Base-by-base conservation (phyloP, 2,888 invertebrate species). In the Phragmatobia fuliginosa region DNA sequence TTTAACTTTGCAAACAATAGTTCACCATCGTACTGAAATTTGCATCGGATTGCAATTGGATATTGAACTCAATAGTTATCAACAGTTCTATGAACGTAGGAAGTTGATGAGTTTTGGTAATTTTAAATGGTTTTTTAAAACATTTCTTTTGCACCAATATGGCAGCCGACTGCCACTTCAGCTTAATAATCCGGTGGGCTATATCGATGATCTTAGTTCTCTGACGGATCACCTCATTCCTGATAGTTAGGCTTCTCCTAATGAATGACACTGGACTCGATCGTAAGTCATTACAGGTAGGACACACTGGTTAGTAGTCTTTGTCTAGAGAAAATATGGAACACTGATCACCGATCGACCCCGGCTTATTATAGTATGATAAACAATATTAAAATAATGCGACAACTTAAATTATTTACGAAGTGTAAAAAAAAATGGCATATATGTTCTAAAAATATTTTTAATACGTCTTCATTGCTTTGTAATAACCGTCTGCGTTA, bases 1-100 rank as follows among this genome's bases (percentile, higher is more conserved):
- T 92, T 91, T 89, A 92, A 92, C 91, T 92, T 91, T 85, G 80
- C 85, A 82, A 83, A 88, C 88, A 88, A 88, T 89, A 86, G 83
- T 82, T 79, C 71, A 78, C 83, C 83, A 88, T 89, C 85, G 85
- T 80, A 84, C 73, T 83, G 80, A 82, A 86, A 91, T 92, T 91
- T 88, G 89, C 88, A 90, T 90, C 45, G 21, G 10, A n/a, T 49
- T 49, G 45, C 45, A 79, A 79, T 70, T 73, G 78, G 80, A 83
- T 84, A 79, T 80, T 76, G 80, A 80, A 77, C 70, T 77, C 78
- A 80, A 82, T 76, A 74, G 63, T 61, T 63, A 70, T 62, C 68
- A 18, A 70, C 33, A 4, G 49, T 59, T 68, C 18, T 33, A 21
- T 1, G 25, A 10, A 62, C 33, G 21, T 52, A 62, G 38, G 8